These are phyloP conservation scores for Amazona finschi DNA, from an alignment of 2,797 vertebrate genomes.

Conservation along the genomic window DNA sequence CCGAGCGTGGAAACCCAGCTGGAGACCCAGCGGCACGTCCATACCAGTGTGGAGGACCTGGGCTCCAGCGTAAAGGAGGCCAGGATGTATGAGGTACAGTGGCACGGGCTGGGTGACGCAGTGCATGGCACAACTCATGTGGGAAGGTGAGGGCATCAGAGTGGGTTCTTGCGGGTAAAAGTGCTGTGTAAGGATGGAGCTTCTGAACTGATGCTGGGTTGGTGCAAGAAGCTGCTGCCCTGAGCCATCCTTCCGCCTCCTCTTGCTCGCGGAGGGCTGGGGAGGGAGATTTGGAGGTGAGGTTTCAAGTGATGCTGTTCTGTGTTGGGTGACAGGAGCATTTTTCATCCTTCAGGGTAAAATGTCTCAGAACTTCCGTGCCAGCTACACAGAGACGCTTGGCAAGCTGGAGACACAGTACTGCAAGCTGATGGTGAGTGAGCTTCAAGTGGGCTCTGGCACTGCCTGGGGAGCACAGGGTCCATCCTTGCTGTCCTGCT, in stretches of 20 bases:
- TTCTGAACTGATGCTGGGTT: neutral
- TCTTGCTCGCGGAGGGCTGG: neutral
- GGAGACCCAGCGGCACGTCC: constrained; percentile 86
- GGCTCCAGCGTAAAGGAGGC: constrained; percentile 89
- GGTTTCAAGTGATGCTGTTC: fast-evolving
- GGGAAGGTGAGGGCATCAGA: fast-evolving
- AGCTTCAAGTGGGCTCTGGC: neutral
- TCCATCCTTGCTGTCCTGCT: neutral
- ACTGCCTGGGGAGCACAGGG: fast-evolving
- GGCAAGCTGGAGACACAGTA: constrained; percentile 95
- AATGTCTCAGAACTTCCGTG: constrained; percentile 90
- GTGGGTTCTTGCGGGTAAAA: neutral
- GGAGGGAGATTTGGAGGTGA: neutral
- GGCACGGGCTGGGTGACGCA: neutral
- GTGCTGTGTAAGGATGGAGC: neutral
- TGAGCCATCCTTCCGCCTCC: neutral
- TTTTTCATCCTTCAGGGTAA: constrained; percentile 77
- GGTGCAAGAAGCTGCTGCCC: neutral
- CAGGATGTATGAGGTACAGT: constrained; percentile 84
- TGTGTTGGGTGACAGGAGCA: fast-evolving
- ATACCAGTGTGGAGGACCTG: constrained; percentile 88
- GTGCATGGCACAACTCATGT: fast-evolving
- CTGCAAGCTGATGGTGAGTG: constrained; percentile 93
- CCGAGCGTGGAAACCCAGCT: constrained; percentile 91
- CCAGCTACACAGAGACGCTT: constrained; percentile 90